Evolutionary conservation across 2,797 vertebrate species (phyloP).

Genomic region (Meda fulgida): DNA sequence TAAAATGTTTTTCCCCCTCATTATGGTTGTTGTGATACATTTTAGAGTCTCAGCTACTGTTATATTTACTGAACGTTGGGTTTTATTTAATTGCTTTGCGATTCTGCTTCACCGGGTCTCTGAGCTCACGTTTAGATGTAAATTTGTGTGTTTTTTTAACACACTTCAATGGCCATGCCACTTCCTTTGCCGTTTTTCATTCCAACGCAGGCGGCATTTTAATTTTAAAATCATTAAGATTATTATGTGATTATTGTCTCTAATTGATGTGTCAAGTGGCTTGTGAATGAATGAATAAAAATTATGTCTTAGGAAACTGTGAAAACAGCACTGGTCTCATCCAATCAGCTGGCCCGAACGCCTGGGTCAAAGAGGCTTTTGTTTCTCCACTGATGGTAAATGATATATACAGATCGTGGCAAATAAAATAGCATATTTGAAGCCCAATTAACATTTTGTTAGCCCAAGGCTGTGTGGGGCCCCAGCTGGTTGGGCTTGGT

Average conservation of each 20-base stretch:
- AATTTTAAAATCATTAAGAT: slow-evolving; percentile 46
- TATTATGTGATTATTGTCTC: slow-evolving; percentile 32
- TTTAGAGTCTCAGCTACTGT: background rate
- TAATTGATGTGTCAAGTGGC: slow-evolving; percentile 47
- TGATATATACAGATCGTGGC: slow-evolving; percentile 79
- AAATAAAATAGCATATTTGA: slow-evolving; percentile 80
- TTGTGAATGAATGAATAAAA: slow-evolving; percentile 42
- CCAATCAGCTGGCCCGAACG: slow-evolving; percentile 40
- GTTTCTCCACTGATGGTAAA: slow-evolving; percentile 73
- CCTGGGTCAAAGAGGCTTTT: slow-evolving; percentile 63
- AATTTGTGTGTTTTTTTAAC: slow-evolving; percentile 12
- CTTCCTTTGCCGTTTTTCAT: background rate
- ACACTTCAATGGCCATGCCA: slow-evolving; percentile 1
- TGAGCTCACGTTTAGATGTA: background rate
- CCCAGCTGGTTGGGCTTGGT: slow-evolving; percentile 71
- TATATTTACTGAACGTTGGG: background rate
- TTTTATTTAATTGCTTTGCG: background rate
- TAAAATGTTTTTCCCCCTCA: background rate
- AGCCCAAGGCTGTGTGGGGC: slow-evolving; percentile 74
- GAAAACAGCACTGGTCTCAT: slow-evolving; percentile 7
- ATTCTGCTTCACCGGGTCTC: slow-evolving; percentile 12
- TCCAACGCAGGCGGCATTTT: slow-evolving; percentile 15
- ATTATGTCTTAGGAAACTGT: slow-evolving; percentile 5
- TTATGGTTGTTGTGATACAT: background rate
- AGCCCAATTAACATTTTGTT: slow-evolving; percentile 83